These are phyloP conservation scores for Penaeus vannamei DNA, from an alignment of 1,140 invertebrate species.

Conservation along the genomic window DNA sequence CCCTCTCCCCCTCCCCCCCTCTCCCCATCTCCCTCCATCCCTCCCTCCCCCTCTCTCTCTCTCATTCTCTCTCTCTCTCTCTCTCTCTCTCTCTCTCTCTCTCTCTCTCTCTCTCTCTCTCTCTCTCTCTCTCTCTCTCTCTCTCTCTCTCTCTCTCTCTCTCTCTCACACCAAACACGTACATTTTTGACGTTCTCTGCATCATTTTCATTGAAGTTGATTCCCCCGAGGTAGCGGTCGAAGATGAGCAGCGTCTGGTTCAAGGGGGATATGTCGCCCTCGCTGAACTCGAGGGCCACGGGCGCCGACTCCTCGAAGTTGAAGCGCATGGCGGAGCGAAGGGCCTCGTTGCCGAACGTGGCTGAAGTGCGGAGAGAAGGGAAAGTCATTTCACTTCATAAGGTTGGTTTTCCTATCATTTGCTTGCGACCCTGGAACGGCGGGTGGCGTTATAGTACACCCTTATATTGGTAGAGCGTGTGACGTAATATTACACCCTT, in stretches of 20 bases:
- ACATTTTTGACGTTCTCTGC: constrained; percentile 47
- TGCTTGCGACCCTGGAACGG: too few species aligned
- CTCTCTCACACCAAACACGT: not conserved
- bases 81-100: too few species aligned
- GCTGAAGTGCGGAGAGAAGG: constrained; percentile 5
- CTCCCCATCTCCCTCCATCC: too few species aligned
- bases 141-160: too few species aligned
- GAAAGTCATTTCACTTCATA: too few species aligned
- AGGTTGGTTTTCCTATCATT: not conserved
- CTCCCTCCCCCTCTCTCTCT: too few species aligned
- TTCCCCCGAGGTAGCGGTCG: constrained; percentile 54
- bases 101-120: too few species aligned
- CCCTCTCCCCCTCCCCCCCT: too few species aligned
- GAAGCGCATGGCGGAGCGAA: constrained; percentile 39
- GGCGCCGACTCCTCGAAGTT: constrained; percentile 49
- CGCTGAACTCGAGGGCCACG: constrained; percentile 53
- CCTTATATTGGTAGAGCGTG: not conserved
- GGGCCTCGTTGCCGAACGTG: constrained; percentile 50
- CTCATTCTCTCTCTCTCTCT: too few species aligned
- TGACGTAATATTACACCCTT: not conserved
- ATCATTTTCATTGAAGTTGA: constrained; percentile 41
- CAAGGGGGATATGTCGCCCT: constrained; percentile 55
- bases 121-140: too few species aligned
- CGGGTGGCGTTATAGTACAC: not conserved
- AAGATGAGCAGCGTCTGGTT: constrained; percentile 62